These are phyloP conservation scores for Mustela lutreola DNA, from an alignment of 2,113 vertebrate species.

Conservation along the genomic window DNA sequence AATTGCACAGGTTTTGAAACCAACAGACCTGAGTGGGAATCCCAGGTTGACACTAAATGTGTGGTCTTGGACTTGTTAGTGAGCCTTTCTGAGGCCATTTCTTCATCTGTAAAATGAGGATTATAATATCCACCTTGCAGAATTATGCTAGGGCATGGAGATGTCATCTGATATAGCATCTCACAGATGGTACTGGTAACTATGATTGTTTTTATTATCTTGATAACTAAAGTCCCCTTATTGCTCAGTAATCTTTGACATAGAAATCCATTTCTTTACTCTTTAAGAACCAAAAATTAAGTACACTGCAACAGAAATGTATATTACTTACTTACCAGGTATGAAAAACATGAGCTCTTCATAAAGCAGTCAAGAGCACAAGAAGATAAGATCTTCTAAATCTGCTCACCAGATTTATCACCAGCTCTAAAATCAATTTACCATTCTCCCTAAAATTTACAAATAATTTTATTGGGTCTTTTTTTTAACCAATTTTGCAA, in stretches of 20 bases:
- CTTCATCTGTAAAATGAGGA: background rate
- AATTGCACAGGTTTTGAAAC: background rate
- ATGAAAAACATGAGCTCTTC: background rate
- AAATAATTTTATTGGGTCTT: background rate
- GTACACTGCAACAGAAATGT: background rate
- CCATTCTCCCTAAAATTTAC: background rate
- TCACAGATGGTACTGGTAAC: background rate
- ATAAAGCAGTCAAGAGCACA: background rate
- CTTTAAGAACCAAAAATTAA: slow-evolving; percentile 6
- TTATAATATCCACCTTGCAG: background rate
- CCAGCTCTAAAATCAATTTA: background rate
- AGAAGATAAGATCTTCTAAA: background rate
- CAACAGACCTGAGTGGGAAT: background rate
- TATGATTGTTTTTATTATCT: slow-evolving; percentile 14
- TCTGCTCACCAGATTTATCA: background rate
- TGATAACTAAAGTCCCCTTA: background rate
- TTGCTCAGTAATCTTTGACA: background rate
- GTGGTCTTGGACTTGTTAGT: background rate
- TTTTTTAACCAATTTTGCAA: background rate
- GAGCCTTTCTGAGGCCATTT: background rate
- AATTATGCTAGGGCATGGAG: background rate
- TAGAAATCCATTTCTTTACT: background rate
- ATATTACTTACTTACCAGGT: background rate
- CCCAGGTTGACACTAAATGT: background rate
- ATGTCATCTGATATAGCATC: background rate